phyloP scores from a whole-genome alignment of 2,888 invertebrate genomes.

The Ochropleura leucogaster region DNA sequence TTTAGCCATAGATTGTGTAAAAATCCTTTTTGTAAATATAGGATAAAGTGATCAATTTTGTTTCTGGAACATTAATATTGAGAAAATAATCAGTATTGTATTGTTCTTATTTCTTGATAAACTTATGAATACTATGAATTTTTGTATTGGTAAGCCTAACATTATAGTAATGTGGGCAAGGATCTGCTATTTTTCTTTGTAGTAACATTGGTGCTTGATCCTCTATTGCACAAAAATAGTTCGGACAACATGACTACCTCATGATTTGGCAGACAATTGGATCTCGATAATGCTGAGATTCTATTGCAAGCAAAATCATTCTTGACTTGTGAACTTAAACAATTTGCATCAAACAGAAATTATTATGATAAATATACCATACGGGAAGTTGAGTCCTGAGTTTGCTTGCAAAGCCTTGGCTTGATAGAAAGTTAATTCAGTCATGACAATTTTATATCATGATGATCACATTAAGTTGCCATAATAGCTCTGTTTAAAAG shows the following conservation, averaged over 20 bases:
- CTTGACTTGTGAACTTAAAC: conserved; percentile 28
- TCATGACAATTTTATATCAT: conserved; percentile 60
- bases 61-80: conserved; percentile 64
- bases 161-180: conserved; percentile 53
- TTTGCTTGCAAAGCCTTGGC: conserved; percentile 60
- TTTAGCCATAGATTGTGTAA: conserved; percentile 77
- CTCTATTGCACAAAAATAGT: conserved; percentile 76
- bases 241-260: conserved; percentile 85
- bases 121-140: conserved; percentile 63
- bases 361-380: conserved; percentile 30
- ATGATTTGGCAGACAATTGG: conserved; percentile 84
- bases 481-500: conserved; percentile 59
- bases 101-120: conserved; percentile 62
- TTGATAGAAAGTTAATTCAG: conserved; percentile 49
- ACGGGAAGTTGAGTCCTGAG: conserved; percentile 20
- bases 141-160: conserved; percentile 60
- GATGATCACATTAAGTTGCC: conserved; percentile 56
- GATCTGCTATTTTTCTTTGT: conserved; percentile 61
- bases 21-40: conserved; percentile 82
- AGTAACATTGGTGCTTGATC: conserved; percentile 75
- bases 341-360: conserved; percentile 36
- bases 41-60: conserved; percentile 70
- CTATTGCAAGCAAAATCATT: conserved; percentile 56
- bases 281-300: conserved; percentile 58
- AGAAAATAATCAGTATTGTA: conserved; percentile 73